These are phyloP conservation scores for Dasyurus viverrinus DNA, from an alignment of 2,113 vertebrate genomes.

Conservation along the genomic window DNA sequence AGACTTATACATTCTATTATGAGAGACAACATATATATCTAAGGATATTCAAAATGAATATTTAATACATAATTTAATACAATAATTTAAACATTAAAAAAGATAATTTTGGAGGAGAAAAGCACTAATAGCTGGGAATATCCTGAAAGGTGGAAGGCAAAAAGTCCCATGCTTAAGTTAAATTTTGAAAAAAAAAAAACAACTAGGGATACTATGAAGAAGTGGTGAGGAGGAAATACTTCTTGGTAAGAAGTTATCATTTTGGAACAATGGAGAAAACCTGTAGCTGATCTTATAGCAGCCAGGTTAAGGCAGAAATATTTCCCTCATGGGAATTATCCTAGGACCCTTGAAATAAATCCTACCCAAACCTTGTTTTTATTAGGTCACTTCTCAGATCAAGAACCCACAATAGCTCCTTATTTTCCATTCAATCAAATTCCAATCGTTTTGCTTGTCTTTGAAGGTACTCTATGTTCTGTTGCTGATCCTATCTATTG, in stretches of 20 bases:
- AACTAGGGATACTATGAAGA: background rate
- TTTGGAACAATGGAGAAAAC: background rate
- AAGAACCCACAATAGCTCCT: background rate
- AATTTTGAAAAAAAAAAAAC: background rate
- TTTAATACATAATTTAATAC: too few species aligned
- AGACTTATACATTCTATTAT: background rate
- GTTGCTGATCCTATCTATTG: background rate
- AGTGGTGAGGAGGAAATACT: background rate
- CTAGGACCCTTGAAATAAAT: background rate
- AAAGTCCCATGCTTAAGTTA: background rate
- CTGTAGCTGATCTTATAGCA: background rate
- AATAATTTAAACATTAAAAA: background rate
- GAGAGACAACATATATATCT: background rate
- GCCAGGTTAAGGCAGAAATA: background rate
- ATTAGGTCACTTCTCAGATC: background rate
- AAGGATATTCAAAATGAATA: background rate
- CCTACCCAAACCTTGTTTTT: rapidly evolving
- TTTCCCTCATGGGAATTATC: background rate
- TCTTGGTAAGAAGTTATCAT: background rate
- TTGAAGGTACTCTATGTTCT: background rate
- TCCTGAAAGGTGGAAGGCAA: background rate
- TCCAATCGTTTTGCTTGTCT: background rate
- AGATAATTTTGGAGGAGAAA: background rate
- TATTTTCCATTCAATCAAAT: background rate
- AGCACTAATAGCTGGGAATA: background rate